A percentile compares a stretch with the other conserved stretches of the same genome.
Conservation (phyloP, 2,888 invertebrate species). For the Leptopilina syphax region DNA sequence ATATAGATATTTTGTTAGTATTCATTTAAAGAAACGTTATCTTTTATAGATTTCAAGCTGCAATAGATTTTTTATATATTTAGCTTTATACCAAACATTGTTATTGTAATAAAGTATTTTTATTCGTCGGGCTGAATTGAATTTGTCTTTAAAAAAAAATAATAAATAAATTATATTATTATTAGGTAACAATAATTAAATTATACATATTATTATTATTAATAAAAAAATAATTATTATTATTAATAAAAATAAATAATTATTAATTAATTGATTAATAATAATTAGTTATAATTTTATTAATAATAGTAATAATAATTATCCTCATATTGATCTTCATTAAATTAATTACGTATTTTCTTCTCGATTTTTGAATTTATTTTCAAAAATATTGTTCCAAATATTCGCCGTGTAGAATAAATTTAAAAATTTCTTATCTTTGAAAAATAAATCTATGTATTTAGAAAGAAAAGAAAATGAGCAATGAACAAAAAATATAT, state of each 20-base stretch:
- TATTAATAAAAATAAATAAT: no score
- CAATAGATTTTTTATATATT: constrained; percentile 23
- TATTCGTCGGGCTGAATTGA: neutral
- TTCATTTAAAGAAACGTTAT: neutral
- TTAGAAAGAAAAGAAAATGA: neutral
- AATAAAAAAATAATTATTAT: no score
- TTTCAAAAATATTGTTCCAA: neutral
- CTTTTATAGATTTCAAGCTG: neutral
- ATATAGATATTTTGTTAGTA: constrained; percentile 19
- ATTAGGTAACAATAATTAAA: no score
- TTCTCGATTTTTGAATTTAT: no score
- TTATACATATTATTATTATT: no score
- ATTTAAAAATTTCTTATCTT: neutral
- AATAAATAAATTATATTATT: no score
- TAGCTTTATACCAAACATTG: constrained; percentile 22
- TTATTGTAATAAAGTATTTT: neutral
- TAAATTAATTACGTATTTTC: no score
- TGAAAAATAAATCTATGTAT: neutral
- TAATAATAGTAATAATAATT: no score
- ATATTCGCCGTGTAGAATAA: neutral
- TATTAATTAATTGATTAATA: no score
- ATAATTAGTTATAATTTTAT: no score
- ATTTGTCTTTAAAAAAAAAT: neutral
- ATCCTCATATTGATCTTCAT: no score
- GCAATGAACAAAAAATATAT: neutral